phyloP scores from a whole-genome alignment of 2,113 vertebrate species.

The Rhinoptilus africanus region DNA sequence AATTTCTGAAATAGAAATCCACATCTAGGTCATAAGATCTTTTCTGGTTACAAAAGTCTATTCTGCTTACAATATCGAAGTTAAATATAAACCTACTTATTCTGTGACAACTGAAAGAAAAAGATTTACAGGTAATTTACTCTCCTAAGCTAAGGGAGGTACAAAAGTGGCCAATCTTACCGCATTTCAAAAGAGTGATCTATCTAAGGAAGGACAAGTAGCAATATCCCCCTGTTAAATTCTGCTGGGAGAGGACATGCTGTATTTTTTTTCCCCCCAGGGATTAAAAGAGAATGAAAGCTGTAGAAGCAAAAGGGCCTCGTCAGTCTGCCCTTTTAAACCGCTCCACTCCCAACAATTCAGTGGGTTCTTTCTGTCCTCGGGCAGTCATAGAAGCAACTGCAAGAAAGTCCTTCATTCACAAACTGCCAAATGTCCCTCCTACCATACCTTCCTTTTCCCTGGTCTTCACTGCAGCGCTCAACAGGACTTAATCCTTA shows the following conservation, averaged over 20 bases:
- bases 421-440: not conserved
- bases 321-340: not conserved
- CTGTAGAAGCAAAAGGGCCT: not conserved
- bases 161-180: not conserved
- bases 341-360: not conserved
- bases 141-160: not conserved
- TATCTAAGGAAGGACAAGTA: not conserved
- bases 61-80: not conserved
- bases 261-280: not conserved
- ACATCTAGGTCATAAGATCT: not conserved
- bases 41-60: constrained; percentile 11
- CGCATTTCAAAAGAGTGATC: not conserved
- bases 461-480: not conserved
- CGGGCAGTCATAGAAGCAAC: not conserved
- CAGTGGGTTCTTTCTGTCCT: not conserved
- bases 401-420: not conserved
- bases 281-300: not conserved
- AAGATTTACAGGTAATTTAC: constrained; percentile 8
- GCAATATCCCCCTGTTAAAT: not conserved
- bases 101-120: not conserved
- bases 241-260: not conserved
- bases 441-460: not conserved
- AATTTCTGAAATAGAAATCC: constrained; percentile 28
- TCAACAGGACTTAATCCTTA: not conserved
- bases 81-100: constrained; percentile 1